A percentile compares a stretch with the other conserved stretches of the same genome.
Conservation (phyloP, 1,140 invertebrate species). For the Pomphorhynchus laevis region DNA sequence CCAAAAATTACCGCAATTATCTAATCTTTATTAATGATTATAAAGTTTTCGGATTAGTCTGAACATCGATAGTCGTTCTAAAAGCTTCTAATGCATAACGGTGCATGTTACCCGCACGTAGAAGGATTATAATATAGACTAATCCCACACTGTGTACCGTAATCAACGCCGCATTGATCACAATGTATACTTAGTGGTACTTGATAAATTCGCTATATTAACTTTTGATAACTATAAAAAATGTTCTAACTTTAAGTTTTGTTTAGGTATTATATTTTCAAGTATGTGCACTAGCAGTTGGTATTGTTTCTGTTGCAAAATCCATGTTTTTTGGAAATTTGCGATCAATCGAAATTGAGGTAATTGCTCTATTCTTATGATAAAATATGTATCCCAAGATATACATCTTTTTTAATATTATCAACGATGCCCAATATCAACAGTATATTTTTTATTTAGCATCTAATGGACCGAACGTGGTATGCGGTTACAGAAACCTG, state of each 20-base stretch:
- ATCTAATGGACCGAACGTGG: conserved; percentile 84
- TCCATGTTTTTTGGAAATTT: conserved; percentile 89
- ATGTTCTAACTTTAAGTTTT: neutral
- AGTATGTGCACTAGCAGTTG: conserved; percentile 65
- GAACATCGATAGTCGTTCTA: too few species aligned
- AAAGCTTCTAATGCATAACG: too few species aligned
- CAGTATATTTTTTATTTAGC: conserved; percentile 28
- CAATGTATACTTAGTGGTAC: too few species aligned
- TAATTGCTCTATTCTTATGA: conserved; percentile 17
- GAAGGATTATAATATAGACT: too few species aligned
- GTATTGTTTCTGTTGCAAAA: conserved; percentile 62
- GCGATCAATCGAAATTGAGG: conserved; percentile 77
- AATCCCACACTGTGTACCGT: too few species aligned
- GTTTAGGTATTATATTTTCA: conserved; percentile 84
- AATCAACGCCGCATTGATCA: too few species aligned
- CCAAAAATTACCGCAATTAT: too few species aligned
- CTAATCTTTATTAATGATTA: too few species aligned
- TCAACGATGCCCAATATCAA: neutral
- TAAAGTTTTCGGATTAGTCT: too few species aligned
- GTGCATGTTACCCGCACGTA: too few species aligned
- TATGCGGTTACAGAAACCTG: conserved; percentile 95
- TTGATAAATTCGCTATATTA: too few species aligned
- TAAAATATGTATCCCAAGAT: neutral
- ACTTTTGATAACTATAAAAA: conserved; percentile 2
- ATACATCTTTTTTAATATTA: conserved; percentile 8